Conservation (phyloP, 2,113 vertebrate species). For the Thinocorus orbignyianus region DNA sequence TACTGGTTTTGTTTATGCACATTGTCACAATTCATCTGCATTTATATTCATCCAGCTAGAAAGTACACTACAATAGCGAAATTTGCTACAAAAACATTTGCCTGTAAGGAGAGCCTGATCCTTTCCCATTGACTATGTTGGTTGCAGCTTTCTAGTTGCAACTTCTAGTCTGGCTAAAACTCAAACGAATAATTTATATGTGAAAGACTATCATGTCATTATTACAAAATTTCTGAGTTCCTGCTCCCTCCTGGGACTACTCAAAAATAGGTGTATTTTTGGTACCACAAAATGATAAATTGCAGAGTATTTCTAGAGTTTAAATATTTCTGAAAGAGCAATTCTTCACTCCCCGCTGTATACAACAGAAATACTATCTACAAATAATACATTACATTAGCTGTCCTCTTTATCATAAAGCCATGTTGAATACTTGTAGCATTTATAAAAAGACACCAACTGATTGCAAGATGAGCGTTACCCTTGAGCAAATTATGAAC, state of each 20-base stretch:
- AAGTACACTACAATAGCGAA: neutral
- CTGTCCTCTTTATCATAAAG: slow-evolving; percentile 81
- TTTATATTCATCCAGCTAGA: neutral
- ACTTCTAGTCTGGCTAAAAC: slow-evolving; percentile 21
- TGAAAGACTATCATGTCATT: neutral
- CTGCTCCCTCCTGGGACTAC: neutral
- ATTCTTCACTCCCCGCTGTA: slow-evolving; percentile 80
- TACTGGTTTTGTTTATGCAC: neutral
- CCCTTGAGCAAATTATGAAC: slow-evolving; percentile 87
- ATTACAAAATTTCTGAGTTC: slow-evolving; percentile 22
- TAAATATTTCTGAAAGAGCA: slow-evolving; percentile 76
- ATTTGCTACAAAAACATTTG: neutral
- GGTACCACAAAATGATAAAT: slow-evolving; percentile 68
- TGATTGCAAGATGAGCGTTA: slow-evolving; percentile 83
- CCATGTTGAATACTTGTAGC: slow-evolving; percentile 80
- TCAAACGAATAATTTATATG: neutral
- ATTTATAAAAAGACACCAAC: slow-evolving; percentile 82
- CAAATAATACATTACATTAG: slow-evolving; percentile 83
- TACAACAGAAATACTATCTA: slow-evolving; percentile 78
- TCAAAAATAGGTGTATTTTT: slow-evolving; percentile 39
- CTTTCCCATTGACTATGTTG: neutral
- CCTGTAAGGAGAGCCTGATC: neutral
- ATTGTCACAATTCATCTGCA: neutral
- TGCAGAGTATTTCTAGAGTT: slow-evolving; percentile 71
- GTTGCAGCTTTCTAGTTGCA: too few species aligned